Percentiles rank a stretch among this genome's conserved stretches.
Evolutionary conservation across 2,888 invertebrate genomes (phyloP).

Genomic region (Drosophila monieri): DNA sequence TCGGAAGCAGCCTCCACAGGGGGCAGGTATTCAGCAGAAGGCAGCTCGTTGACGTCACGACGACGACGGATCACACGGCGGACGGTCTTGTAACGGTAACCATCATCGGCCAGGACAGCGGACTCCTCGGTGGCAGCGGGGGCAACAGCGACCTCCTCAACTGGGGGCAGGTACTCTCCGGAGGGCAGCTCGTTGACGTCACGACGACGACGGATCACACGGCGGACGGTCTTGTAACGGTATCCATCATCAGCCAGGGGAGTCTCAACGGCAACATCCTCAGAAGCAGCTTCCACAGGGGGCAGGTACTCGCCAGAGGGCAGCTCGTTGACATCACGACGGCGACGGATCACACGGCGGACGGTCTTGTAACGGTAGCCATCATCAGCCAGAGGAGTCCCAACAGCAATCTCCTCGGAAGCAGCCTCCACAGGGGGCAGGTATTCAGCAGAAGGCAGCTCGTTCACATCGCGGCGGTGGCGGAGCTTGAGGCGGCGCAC

Average conservation of each 20-base stretch:
- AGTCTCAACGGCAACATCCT: conserved; percentile 36
- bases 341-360: conserved; percentile 41
- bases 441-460: conserved; percentile 69
- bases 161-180: conserved; percentile 70
- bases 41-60: conserved; percentile 75
- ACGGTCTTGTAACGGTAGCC: conserved; percentile 63
- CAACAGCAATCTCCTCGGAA: conserved; percentile 27
- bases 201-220: conserved; percentile 58
- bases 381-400: conserved; percentile 34
- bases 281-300: conserved; percentile 39
- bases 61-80: conserved; percentile 61
- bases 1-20: conserved; percentile 41
- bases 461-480: conserved; percentile 75
- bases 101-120: conserved; percentile 55
- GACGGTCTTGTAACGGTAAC: conserved; percentile 75
- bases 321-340: conserved; percentile 64
- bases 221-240: conserved; percentile 67
- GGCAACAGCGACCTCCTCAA: conserved; percentile 41
- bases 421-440: conserved; percentile 62
- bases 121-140: conserved; percentile 45
- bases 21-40: conserved; percentile 62
- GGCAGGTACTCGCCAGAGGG: conserved; percentile 57
- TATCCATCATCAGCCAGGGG: conserved; percentile 69
- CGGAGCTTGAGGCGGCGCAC: conserved; percentile 72
- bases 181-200: conserved; percentile 51